phyloP scores from a whole-genome alignment of 2,113 vertebrate species.

The Cyprinus carpio region DNA sequence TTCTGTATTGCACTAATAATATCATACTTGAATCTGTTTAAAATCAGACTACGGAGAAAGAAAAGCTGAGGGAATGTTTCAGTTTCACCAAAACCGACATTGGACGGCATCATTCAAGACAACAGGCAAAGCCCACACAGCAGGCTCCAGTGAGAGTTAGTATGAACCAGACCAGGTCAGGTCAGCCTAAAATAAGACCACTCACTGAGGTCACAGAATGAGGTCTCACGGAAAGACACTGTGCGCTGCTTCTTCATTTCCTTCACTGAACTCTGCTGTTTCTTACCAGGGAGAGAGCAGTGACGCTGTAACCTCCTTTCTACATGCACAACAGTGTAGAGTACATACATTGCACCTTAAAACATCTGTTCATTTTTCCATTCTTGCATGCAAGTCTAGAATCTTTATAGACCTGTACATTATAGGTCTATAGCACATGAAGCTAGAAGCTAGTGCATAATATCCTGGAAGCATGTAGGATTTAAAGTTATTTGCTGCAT shows the following conservation, averaged over 20 bases:
- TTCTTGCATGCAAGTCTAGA: neutral
- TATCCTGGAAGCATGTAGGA: neutral
- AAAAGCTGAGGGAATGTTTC: neutral
- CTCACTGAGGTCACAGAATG: slow-evolving; percentile 66
- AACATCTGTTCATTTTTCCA: neutral
- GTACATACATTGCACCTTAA: slow-evolving; percentile 41
- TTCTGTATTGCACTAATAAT: neutral
- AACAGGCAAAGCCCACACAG: slow-evolving; percentile 24
- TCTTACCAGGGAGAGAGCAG: slow-evolving; percentile 51
- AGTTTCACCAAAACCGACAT: neutral
- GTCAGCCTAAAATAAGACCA: slow-evolving; percentile 61
- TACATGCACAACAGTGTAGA: slow-evolving; percentile 58
- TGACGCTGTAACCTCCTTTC: slow-evolving; percentile 37
- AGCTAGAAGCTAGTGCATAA: no score
- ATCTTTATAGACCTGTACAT: neutral
- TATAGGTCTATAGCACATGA: neutral
- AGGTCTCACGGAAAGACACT: slow-evolving; percentile 56
- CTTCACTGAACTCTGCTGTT: slow-evolving; percentile 47
- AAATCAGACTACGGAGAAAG: neutral
- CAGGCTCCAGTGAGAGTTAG: slow-evolving; percentile 65
- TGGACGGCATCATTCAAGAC: slow-evolving; percentile 52
- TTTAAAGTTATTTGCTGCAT: neutral
- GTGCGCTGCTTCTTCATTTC: slow-evolving; percentile 22
- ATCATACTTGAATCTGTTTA: neutral
- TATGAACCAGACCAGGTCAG: slow-evolving; percentile 56